Base-by-base conservation (phyloP, 2,888 invertebrate species). In the Drosophila colorata region DNA sequence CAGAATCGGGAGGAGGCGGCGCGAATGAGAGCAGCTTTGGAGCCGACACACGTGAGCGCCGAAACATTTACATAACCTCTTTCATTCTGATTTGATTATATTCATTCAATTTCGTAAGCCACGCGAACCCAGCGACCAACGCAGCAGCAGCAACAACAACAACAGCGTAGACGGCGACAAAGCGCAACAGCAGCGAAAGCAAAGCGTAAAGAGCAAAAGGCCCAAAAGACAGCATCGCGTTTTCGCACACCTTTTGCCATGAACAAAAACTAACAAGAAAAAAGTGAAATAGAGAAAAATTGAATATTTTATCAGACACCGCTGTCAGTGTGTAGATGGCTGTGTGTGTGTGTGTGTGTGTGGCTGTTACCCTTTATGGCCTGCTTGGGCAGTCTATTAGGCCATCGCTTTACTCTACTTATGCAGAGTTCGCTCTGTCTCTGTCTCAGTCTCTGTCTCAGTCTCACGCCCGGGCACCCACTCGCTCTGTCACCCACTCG, bases 61-160 rank as follows among this genome's bases (percentile, higher is more conserved):
- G 51, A 52, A 56, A 55, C 74, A 77, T 88, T 88, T 84, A 86
- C 84, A 86, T 84, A 88, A 84, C 84, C 83, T 74, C 65, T 64
- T 88, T 53, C 72, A 77, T 69, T 74, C 61, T 70, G 73, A 84
- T 86, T 84, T 86, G 69, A 88, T 87, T 83, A 87, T 74, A 74
- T 88, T 83, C 80, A 79, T 87, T 84, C 78, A 82, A 84, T 87
- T 84, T 84, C 61, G 72, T 69, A 73, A 65, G 87, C 72, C 66
- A 84, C 61, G 79, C 82, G 53, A 78, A 49, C 69, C 33, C 14
- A n/a, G 41, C 60, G 48, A 20, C n/a, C n/a, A n/a, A n/a, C n/a
- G 31, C 47, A 46, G 18, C 46, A 31, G 25, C 51, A 49, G 14
- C 40, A 38, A 25, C 40, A 57, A 37, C 14, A 43, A 71, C 20